These are phyloP conservation scores for Sipha maydis DNA, from an alignment of 2,888 invertebrate species.

Conservation along the genomic window DNA sequence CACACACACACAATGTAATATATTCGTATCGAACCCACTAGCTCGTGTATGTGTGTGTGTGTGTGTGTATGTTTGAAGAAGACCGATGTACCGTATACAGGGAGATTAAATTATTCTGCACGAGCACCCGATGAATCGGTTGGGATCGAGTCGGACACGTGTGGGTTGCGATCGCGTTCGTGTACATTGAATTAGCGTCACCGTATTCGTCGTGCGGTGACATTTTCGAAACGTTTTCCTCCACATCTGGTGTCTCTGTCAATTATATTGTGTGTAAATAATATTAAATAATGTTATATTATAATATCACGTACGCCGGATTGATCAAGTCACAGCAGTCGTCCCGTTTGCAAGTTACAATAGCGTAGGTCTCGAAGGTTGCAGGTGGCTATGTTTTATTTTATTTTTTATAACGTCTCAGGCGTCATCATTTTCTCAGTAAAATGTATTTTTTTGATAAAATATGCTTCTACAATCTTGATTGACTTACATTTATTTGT, in stretches of 20 bases:
- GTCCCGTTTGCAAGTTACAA: too few relatives aligned
- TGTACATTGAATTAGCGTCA: background rate
- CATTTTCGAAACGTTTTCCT: background rate
- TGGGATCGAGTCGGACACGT: background rate
- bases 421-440: too few relatives aligned
- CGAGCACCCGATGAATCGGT: conserved; percentile 30
- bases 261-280: background rate
- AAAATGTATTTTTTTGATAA: too few relatives aligned
- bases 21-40: background rate
- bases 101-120: conserved; percentile 56
- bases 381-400: too few relatives aligned
- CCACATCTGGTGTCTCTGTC: background rate
- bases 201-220: background rate
- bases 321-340: too few relatives aligned
- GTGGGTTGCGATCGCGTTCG: background rate
- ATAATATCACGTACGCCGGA: background rate
- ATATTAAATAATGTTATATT: background rate
- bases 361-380: too few relatives aligned
- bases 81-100: background rate
- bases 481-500: too few relatives aligned
- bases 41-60: background rate
- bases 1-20: background rate
- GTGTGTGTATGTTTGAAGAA: background rate
- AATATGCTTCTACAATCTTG: too few relatives aligned
- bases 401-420: too few relatives aligned